Percentiles rank a stretch among this genome's conserved stretches.
Evolutionary conservation across 2,797 vertebrate genomes (phyloP).

Genomic region (Corythornis leucogaster): DNA sequence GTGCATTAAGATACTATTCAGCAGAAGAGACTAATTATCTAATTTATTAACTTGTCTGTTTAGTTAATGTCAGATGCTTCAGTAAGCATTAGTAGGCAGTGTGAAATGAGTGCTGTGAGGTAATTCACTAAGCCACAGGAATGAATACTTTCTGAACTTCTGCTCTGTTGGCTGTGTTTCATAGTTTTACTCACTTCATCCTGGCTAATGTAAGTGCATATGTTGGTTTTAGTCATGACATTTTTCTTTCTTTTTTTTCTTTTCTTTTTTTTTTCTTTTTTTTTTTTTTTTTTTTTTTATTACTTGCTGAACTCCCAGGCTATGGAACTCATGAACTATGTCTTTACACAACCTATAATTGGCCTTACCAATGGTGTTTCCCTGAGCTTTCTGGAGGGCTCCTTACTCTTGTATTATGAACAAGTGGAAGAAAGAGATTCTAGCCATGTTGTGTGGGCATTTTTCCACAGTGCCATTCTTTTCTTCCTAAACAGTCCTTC

Average conservation of each 20-base stretch:
- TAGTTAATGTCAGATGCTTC: conserved; percentile 36
- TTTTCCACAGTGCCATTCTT: not conserved
- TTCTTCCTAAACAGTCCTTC: not conserved
- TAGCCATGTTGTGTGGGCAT: not conserved
- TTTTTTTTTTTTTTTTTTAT: not conserved
- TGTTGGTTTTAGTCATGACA: not conserved
- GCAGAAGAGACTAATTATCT: not conserved
- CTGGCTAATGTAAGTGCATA: conserved; percentile 26
- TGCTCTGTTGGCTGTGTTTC: conserved; percentile 9
- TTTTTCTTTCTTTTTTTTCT: not conserved
- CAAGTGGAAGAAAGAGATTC: not conserved
- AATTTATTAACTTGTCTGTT: conserved; percentile 25
- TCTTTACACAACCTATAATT: not conserved
- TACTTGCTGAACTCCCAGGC: not conserved
- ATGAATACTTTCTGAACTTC: conserved; percentile 40
- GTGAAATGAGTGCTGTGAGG: conserved; percentile 8
- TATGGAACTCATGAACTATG: conserved; percentile 12
- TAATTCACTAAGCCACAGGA: conserved; percentile 31
- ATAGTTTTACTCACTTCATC: conserved; percentile 47
- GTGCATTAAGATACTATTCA: not conserved
- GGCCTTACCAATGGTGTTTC: not conserved
- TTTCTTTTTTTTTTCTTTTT: not conserved
- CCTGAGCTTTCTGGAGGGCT: not conserved
- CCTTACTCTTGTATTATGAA: not conserved
- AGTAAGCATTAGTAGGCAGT: conserved; percentile 19